Evolutionary conservation across 2,113 vertebrate genomes (phyloP), one percentile per base, ranked within the genome.

Genomic region (Poecile atricapillus): DNA sequence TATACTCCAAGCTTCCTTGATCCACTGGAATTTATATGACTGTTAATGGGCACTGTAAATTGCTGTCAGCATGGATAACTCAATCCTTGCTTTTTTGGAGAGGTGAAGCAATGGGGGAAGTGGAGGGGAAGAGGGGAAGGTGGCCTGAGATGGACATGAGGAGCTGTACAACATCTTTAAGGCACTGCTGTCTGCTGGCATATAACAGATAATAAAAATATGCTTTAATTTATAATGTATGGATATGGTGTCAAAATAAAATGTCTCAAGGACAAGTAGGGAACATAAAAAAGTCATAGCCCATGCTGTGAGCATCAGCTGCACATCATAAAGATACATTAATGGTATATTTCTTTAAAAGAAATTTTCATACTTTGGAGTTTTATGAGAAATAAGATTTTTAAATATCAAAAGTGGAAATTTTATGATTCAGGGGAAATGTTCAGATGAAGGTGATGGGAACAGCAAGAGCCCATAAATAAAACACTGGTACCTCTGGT

Each of bases 321-420:
- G 17, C 98, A 98, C 98, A 21, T 97, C 97, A 90, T 98, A 98
- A 98, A 97, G 96, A 98, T 97, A 95, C 91, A 81, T 92, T 96
- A 96, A 97, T 94, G 94, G 97, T 37, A 15, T 88, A 77, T 63
- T 83, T 85, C 88, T 94, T 96, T 93, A 79, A 92, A 85, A 89
- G 95, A 97, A 96, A 96, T 96, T 89, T 97, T 93, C 91, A 89
- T 96, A 90, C 70, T 96, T 76, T 16, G 70, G 59, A 28, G 56
- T 96, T 98, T 97, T 92, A 97, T 93, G 96, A 96, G 96, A 96
- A 97, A 87, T 87, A 71, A 96, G 96, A 97, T 90, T 96, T 96
- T 94, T 85, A 96, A 96, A 96, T 96, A 97, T 89, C 91, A 93
- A 87, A 97, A 95, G 87, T 74, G 73, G 87, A 94, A 91, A 79